Conservation (phyloP, 2,113 vertebrate species). For the Pterocles burchelli region DNA sequence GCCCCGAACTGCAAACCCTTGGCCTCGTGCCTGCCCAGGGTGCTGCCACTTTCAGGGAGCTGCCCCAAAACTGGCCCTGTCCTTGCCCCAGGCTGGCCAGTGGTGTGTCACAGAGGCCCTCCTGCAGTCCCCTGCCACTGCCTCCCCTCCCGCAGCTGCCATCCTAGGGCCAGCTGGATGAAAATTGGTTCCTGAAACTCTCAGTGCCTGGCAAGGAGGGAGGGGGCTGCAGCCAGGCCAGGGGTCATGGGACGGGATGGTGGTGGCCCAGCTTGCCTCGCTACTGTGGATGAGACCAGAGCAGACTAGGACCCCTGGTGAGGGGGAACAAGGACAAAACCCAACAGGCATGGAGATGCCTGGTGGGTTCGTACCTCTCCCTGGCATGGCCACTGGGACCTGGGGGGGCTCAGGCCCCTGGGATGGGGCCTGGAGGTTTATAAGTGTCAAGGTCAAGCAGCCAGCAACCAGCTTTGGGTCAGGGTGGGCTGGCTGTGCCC, state of each 20-base stretch:
- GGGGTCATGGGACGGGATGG: fast-evolving
- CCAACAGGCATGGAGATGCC: fast-evolving
- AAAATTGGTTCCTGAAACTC: not conserved
- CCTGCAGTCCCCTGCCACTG: fast-evolving
- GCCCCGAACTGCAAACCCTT: not conserved
- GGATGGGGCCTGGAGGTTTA: fast-evolving
- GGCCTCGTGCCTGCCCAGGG: not conserved
- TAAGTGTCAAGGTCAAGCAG: not conserved
- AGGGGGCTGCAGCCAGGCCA: not conserved
- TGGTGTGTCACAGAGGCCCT: not conserved
- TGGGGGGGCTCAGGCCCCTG: not conserved
- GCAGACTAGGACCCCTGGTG: fast-evolving
- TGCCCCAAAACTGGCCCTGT: not conserved
- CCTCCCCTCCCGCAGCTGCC: not conserved
- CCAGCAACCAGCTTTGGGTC: not conserved
- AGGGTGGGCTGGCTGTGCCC: not conserved
- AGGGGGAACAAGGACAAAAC: not conserved
- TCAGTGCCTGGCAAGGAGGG: not conserved
- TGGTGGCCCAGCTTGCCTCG: not conserved
- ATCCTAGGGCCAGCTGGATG: not conserved
- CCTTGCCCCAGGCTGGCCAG: not conserved
- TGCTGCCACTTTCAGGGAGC: not conserved
- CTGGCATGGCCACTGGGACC: not conserved
- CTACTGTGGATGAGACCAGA: not conserved
- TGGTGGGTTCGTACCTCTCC: fast-evolving